Conservation (phyloP, 1,140 invertebrate genomes). For the Pseudoatta argentina region DNA sequence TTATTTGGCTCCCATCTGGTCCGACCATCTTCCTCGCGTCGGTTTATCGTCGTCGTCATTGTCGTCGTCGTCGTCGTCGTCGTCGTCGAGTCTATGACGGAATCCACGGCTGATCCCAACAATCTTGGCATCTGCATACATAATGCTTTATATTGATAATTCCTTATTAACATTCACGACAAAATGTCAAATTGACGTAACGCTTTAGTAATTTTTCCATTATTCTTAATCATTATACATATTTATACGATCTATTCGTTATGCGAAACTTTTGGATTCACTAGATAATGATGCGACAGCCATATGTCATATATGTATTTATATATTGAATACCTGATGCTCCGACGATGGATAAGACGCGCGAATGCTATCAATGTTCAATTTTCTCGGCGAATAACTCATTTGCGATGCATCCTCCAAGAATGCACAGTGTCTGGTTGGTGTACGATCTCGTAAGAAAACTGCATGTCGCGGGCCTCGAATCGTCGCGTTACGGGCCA, state of each 20-base stretch:
- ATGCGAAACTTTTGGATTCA: background rate
- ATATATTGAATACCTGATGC: constrained; percentile 73
- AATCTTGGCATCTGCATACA: constrained; percentile 66
- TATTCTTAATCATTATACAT: background rate
- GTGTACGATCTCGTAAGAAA: constrained; percentile 81
- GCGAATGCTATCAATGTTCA: constrained; percentile 71
- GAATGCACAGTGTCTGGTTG: constrained; percentile 80
- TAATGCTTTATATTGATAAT: background rate
- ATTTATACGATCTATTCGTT: background rate
- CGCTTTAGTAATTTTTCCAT: background rate
- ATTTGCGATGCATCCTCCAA: constrained; percentile 79
- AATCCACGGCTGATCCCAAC: constrained; percentile 64
- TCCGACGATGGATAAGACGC: constrained; percentile 76
- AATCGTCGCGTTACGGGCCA: constrained; percentile 75
- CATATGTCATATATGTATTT: background rate
- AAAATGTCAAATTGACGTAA: constrained; percentile 15
- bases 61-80: constrained; percentile 42
- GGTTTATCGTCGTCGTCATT: constrained; percentile 40
- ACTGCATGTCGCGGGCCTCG: constrained; percentile 82
- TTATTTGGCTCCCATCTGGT: constrained; percentile 67
- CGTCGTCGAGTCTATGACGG: constrained; percentile 58
- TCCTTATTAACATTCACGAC: constrained; percentile 6
- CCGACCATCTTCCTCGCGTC: constrained; percentile 67
- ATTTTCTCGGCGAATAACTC: constrained; percentile 77
- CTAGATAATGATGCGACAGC: background rate